Evolutionary conservation across 2,113 vertebrate genomes (phyloP).

Genomic region (Mustela nigripes): DNA sequence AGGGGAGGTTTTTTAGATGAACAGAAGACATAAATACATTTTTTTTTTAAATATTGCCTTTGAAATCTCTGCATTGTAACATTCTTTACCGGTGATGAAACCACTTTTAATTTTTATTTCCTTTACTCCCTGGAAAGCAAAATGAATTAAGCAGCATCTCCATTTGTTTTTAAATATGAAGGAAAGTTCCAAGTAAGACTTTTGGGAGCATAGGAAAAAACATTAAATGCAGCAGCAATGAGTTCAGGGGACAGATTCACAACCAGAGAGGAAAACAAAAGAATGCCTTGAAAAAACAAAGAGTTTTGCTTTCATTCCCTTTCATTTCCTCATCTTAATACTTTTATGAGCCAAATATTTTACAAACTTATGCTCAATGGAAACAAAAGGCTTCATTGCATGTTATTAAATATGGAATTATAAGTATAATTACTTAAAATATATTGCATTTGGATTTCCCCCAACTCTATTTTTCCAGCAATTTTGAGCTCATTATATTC

Average conservation of each 20-base stretch:
- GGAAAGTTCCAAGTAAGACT: constrained; percentile 78
- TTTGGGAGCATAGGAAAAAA: constrained; percentile 75
- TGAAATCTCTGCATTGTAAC: background rate
- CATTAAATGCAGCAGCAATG: constrained; percentile 77
- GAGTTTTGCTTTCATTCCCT: background rate
- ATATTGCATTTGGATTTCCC: constrained; percentile 59
- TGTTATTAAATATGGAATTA: constrained; percentile 71
- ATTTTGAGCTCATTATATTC: constrained; percentile 80
- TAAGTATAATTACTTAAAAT: constrained; percentile 81
- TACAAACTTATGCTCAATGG: constrained; percentile 51
- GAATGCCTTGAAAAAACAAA: constrained; percentile 70
- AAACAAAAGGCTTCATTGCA: constrained; percentile 62
- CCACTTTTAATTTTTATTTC: constrained; percentile 81
- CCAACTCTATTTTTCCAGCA: constrained; percentile 58
- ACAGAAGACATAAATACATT: background rate
- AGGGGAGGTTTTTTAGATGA: constrained; percentile 1
- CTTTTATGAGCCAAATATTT: constrained; percentile 75
- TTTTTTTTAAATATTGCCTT: background rate
- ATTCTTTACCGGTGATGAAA: constrained; percentile 52
- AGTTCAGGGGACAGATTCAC: constrained; percentile 75
- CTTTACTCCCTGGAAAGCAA: constrained; percentile 77
- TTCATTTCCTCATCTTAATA: constrained; percentile 72
- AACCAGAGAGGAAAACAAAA: constrained; percentile 67
- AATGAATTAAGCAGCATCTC: constrained; percentile 82
- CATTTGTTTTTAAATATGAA: constrained; percentile 81